Percentiles rank a stretch among this genome's conserved stretches.
phyloP scores from a whole-genome alignment of 2,113 vertebrate genomes.

The Colistium nudipinnis region DNA sequence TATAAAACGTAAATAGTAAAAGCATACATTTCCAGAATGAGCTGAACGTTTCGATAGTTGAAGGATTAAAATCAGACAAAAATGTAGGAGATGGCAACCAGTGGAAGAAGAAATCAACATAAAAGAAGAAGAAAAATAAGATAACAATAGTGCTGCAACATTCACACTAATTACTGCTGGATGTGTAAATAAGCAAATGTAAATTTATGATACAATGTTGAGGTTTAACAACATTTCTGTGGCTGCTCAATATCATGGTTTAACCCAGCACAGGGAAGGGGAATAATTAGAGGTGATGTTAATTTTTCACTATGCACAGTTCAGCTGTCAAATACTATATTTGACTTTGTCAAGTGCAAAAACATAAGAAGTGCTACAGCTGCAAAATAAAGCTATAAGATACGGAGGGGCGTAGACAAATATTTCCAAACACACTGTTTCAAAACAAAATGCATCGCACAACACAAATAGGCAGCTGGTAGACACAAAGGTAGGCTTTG shows the following conservation, averaged over 20 bases:
- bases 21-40: no score
- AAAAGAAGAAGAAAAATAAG: no score
- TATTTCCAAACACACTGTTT: conserved; percentile 25
- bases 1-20: no score
- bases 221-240: background rate
- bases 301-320: background rate
- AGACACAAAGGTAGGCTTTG: conserved; percentile 51
- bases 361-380: conserved; percentile 79
- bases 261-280: background rate
- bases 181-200: background rate
- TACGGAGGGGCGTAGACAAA: conserved; percentile 25
- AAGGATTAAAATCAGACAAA: no score
- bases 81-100: no score
- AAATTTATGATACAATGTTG: background rate
- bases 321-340: conserved; percentile 83
- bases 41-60: no score
- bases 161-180: no score
- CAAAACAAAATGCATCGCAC: conserved; percentile 34
- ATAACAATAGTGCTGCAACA: no score
- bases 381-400: conserved; percentile 60
- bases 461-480: conserved; percentile 8
- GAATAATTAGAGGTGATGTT: background rate
- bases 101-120: no score
- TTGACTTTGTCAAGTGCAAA: conserved; percentile 87
- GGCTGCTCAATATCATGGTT: background rate